Conservation (phyloP, 2,113 vertebrate species). For the Corynorhinus townsendii region DNA sequence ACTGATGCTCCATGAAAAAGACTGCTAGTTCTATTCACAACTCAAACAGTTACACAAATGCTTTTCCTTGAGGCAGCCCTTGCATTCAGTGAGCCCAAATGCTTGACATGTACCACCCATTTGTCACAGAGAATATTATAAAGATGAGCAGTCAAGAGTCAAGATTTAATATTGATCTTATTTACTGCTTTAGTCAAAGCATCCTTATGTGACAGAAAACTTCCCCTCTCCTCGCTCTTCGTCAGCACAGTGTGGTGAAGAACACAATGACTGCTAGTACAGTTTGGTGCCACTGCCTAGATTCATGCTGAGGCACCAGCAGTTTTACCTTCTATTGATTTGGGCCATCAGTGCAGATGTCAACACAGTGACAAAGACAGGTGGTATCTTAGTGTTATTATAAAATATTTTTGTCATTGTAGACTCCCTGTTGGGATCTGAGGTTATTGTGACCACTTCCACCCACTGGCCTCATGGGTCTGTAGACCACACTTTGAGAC, state of each 20-base stretch:
- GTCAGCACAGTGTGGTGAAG: fast-evolving
- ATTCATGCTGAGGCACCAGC: neutral
- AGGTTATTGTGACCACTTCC: too few species aligned
- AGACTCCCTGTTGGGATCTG: neutral
- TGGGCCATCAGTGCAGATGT: neutral
- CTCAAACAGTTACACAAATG: neutral
- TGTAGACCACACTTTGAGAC: neutral
- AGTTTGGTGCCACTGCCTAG: neutral
- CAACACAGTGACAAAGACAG: neutral
- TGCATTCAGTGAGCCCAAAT: neutral
- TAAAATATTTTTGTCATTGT: neutral
- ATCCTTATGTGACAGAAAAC: neutral
- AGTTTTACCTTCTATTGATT: neutral
- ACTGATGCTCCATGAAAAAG: neutral
- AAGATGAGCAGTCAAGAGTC: neutral
- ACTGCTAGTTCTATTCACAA: too few species aligned
- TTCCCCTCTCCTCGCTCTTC: neutral
- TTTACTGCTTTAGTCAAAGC: neutral
- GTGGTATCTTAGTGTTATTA: neutral
- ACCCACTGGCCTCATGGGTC: neutral
- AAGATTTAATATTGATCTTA: neutral
- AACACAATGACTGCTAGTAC: fast-evolving
- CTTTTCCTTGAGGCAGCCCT: neutral
- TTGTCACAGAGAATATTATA: neutral
- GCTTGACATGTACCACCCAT: too few species aligned